Evolutionary conservation across 2,888 invertebrate species (phyloP).

Genomic region (Ormyrus pomaceus): DNA sequence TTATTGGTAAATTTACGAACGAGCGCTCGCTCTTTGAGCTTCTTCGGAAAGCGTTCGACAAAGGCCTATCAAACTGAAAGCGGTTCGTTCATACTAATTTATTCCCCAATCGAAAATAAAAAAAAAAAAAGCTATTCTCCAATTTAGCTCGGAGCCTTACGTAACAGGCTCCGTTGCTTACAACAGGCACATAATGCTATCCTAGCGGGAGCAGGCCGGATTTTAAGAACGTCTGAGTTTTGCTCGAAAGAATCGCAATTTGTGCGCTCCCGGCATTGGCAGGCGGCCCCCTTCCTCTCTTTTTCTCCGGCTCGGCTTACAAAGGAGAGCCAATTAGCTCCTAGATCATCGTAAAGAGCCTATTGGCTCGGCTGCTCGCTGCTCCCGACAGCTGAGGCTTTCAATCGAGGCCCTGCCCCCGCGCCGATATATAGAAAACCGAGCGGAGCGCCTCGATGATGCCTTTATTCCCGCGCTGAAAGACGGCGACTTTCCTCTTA

Average conservation of each 20-base stretch:
- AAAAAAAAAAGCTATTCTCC: neutral
- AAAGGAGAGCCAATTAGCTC: slow-evolving; percentile 54
- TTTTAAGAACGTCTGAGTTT: neutral
- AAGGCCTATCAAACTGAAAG: neutral
- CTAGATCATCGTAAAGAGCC: slow-evolving; percentile 44
- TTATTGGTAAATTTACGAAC: too few species aligned
- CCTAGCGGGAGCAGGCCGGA: neutral
- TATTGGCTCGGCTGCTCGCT: slow-evolving; percentile 24
- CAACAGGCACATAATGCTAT: slow-evolving; percentile 17
- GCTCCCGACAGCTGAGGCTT: slow-evolving; percentile 47
- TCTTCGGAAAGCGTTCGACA: too few species aligned
- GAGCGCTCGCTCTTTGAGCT: too few species aligned
- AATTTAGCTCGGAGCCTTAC: neutral
- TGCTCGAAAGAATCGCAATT: slow-evolving; percentile 31
- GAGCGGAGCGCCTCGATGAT: slow-evolving; percentile 7
- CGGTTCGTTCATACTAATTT: slow-evolving; percentile 10
- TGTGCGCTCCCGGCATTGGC: slow-evolving; percentile 11
- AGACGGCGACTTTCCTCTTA: neutral
- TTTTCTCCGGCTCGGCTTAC: slow-evolving; percentile 8
- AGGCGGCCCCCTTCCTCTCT: neutral
- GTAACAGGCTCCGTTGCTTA: neutral
- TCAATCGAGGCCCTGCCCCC: slow-evolving; percentile 27
- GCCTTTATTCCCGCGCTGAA: slow-evolving; percentile 33
- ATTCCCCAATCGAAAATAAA: neutral
- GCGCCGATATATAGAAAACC: slow-evolving; percentile 26